Evolutionary conservation across 2,113 vertebrate species (phyloP).

Genomic region (Eurypyga helias): DNA sequence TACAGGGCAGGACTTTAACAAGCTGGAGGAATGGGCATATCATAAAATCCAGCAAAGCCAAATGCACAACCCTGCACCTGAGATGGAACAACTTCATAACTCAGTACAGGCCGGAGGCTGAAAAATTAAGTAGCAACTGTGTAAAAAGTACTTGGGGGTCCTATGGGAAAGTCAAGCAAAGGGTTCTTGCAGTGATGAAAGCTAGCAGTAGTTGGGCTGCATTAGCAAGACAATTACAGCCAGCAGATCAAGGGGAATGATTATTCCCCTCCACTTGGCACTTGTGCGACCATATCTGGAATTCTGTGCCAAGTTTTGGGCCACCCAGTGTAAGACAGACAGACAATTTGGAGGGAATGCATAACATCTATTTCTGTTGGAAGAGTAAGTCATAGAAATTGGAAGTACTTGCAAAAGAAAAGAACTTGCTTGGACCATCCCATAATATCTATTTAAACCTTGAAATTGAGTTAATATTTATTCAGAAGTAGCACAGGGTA

Average conservation of each 20-base stretch:
- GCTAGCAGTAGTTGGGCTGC: background rate
- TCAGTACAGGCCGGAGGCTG: background rate
- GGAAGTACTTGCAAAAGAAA: too few species aligned
- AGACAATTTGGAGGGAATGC: background rate
- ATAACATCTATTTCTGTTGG: background rate
- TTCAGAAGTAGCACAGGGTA: background rate
- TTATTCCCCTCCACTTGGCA: background rate
- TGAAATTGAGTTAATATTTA: background rate
- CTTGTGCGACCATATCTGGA: background rate
- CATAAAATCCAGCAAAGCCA: background rate
- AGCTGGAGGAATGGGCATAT: background rate
- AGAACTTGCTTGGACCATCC: background rate
- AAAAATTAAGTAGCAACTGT: background rate
- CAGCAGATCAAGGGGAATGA: background rate
- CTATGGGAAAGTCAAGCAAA: background rate
- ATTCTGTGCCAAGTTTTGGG: background rate
- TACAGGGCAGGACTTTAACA: background rate
- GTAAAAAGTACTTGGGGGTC: background rate
- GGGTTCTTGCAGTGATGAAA: background rate
- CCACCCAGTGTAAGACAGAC: background rate
- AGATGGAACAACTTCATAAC: background rate
- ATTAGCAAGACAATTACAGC: background rate
- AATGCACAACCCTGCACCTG: background rate
- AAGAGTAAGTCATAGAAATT: background rate
- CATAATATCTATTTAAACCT: background rate